phyloP scores from a whole-genome alignment of 2,113 vertebrate genomes.

The Oncorhynchus tshawytscha region DNA sequence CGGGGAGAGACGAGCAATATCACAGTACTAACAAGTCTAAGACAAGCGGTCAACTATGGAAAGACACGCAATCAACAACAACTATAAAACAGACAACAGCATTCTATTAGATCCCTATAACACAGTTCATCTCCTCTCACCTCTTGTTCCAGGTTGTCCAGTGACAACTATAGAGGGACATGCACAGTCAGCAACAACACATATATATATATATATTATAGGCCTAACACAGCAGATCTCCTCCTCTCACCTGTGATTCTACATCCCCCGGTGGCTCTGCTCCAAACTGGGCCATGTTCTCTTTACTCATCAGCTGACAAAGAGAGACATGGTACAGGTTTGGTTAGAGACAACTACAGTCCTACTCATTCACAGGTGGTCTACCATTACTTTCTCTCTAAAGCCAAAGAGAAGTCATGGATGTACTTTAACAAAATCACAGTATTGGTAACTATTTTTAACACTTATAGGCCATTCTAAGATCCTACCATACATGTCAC shows the following conservation, averaged over 20 bases:
- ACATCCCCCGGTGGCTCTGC: conserved; percentile 79
- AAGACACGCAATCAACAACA: too few relatives aligned
- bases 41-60: too few relatives aligned
- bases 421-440: neutral
- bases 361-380: neutral
- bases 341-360: neutral
- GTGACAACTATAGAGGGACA: too few relatives aligned
- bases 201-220: too few relatives aligned
- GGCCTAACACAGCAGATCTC: neutral
- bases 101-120: too few relatives aligned
- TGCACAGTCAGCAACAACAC: too few relatives aligned
- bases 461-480: neutral
- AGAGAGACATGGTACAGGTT: conserved; percentile 31
- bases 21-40: too few relatives aligned
- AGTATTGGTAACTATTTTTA: neutral
- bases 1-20: too few relatives aligned
- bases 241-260: conserved; percentile 84
- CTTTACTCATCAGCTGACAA: conserved; percentile 89
- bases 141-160: too few relatives aligned
- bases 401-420: neutral
- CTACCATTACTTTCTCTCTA: neutral
- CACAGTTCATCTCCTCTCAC: too few relatives aligned
- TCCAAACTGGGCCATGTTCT: conserved; percentile 68
- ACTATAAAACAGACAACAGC: too few relatives aligned
- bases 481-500: too few relatives aligned